Evolutionary conservation across 53 echinoderm and acorn worm species (phyloP).

Genomic region (Mesocentrotus franciscanus): DNA sequence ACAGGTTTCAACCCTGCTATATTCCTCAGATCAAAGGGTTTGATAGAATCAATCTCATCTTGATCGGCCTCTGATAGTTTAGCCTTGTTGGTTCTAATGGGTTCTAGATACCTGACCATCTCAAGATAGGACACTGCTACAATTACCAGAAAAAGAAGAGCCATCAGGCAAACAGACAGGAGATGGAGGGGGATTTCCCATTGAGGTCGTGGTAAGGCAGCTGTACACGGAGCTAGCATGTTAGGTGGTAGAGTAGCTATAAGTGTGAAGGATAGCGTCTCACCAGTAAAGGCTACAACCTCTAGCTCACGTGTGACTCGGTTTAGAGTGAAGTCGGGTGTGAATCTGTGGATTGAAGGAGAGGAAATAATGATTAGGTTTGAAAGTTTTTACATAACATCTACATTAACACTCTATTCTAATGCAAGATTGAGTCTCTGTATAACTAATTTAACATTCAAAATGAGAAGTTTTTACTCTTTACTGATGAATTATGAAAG

Average conservation of each 20-base stretch:
- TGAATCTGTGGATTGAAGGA: slow-evolving; percentile 74
- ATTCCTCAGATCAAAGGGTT: slow-evolving; percentile 87
- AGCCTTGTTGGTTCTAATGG: slow-evolving; percentile 43
- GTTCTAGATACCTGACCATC: slow-evolving; percentile 87
- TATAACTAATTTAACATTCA: too few species aligned
- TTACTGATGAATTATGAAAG: too few species aligned
- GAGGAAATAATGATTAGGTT: neutral
- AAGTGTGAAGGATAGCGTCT: slow-evolving; percentile 90
- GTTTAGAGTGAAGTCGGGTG: slow-evolving; percentile 94
- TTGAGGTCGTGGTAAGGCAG: slow-evolving; percentile 92
- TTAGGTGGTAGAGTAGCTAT: slow-evolving; percentile 94
- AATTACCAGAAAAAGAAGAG: slow-evolving; percentile 92
- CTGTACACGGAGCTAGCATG: slow-evolving; percentile 88
- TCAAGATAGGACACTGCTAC: slow-evolving; percentile 94
- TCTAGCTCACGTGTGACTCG: slow-evolving; percentile 87
- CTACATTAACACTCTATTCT: neutral
- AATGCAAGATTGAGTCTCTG: neutral
- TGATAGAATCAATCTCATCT: slow-evolving; percentile 76
- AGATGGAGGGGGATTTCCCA: slow-evolving; percentile 94
- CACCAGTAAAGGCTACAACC: slow-evolving; percentile 81
- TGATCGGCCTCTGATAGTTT: slow-evolving; percentile 49
- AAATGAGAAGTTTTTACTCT: too few species aligned
- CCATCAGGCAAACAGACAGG: slow-evolving; percentile 85
- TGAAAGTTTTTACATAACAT: neutral
- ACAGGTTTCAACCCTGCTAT: slow-evolving; percentile 72